Percentiles rank a stretch among this genome's conserved stretches.
Evolutionary conservation across 2,113 vertebrate species (phyloP).

Genomic region (Nothobranchius kuhntae): DNA sequence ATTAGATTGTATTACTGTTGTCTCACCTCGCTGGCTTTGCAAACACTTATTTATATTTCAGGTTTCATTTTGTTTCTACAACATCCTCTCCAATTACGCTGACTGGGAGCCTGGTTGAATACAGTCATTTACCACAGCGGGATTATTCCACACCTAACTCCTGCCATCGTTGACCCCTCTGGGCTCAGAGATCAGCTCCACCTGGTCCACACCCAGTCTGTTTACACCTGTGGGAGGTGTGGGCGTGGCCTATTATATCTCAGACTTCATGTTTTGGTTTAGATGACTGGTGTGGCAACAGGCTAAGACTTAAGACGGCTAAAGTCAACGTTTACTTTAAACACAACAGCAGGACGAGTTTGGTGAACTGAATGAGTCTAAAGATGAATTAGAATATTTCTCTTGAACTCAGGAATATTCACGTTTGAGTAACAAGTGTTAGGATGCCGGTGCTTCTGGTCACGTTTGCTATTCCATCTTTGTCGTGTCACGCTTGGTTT

Average conservation of each 20-base stretch:
- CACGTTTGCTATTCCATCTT: no score
- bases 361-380: no score
- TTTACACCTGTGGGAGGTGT: constrained; percentile 52
- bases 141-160: constrained; percentile 31
- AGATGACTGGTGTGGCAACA: not conserved
- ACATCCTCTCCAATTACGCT: constrained; percentile 9
- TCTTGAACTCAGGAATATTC: no score
- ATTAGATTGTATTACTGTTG: constrained; percentile 8
- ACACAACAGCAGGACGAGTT: no score
- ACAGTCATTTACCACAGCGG: constrained; percentile 28
- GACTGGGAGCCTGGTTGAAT: constrained; percentile 17
- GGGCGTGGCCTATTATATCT: constrained; percentile 43
- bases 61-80: constrained; percentile 13
- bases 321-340: no score
- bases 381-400: no score
- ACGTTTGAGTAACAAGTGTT: no score
- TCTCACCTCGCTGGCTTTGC: not conserved
- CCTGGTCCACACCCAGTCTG: constrained; percentile 61
- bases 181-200: constrained; percentile 49
- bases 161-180: constrained; percentile 41
- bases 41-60: constrained; percentile 13
- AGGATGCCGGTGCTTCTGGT: no score
- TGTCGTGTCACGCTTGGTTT: not conserved
- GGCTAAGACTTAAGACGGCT: no score
- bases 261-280: not conserved